Percentiles rank a stretch among this genome's conserved stretches.
Evolutionary conservation across 2,888 invertebrate genomes (phyloP).

Genomic region (Ditylenchus weischeri): DNA sequence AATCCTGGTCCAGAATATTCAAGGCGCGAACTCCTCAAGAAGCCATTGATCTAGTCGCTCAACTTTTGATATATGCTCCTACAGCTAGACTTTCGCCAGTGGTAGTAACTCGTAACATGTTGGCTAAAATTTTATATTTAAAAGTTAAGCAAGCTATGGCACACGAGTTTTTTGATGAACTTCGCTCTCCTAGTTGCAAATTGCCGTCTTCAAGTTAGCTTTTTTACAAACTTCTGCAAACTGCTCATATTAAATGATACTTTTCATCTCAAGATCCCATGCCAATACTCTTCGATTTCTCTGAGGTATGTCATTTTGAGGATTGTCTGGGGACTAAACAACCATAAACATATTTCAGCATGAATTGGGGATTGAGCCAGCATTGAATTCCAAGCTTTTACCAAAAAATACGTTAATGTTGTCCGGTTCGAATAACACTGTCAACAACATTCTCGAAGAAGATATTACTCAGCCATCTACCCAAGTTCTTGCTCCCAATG

Average conservation of each 20-base stretch:
- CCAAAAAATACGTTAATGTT: neutral
- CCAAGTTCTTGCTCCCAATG: neutral
- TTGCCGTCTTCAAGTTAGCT: conserved; percentile 73
- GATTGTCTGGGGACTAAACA: too few relatives aligned
- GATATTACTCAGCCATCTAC: neutral
- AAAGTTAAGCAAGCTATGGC: conserved; percentile 87
- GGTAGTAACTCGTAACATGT: too few relatives aligned
- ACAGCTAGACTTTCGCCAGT: conserved; percentile 80
- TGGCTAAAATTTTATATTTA: too few relatives aligned
- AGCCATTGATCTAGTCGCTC: conserved; percentile 72
- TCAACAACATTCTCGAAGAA: neutral
- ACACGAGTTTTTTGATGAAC: conserved; percentile 95
- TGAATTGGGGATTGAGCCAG: conserved; percentile 27
- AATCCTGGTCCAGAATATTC: conserved; percentile 85
- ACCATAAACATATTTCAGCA: neutral
- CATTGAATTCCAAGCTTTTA: conserved; percentile 12
- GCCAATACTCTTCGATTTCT: conserved; percentile 72
- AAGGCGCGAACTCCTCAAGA: conserved; percentile 63
- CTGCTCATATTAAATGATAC: too few relatives aligned
- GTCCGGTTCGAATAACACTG: neutral
- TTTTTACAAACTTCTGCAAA: too few relatives aligned
- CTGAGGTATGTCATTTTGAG: conserved; percentile 18
- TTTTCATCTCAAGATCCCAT: conserved; percentile 70
- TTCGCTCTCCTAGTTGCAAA: conserved; percentile 84
- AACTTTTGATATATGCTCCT: conserved; percentile 74